Evolutionary conservation across 2,888 invertebrate species (phyloP), one percentile per base, ranked within the genome.

Genomic region (Drosophila basisetae): DNA sequence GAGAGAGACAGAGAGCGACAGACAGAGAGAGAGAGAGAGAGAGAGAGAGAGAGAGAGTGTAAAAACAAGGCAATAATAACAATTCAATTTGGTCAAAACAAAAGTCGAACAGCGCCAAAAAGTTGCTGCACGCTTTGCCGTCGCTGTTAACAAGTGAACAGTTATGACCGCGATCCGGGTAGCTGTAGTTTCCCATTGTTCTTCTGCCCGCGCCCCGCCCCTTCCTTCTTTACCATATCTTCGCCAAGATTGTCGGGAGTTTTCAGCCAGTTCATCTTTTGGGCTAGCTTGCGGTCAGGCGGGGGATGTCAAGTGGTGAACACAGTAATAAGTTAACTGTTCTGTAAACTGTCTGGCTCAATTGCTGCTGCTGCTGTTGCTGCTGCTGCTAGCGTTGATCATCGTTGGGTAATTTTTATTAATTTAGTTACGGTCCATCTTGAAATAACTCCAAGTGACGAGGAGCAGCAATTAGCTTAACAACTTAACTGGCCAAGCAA

Each of bases 291-390:
- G 16, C 1, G 25, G 47, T 7, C 25, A 22, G 13, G 7, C 13
- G 22, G 22, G 22, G 11, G 4, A 4, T 9, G 52, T 69, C 71
- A 76, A 77, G 72, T 77, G 74, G 66, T 54, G 33, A 50, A 13
- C 65, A 62, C 66, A 62, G 73, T 78, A 85, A 81, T 85, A 83
- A 89, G 79, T 80, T 89, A 85, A 85, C 82, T 83, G 73, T 71
- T 66, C 79, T 65, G 76, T 74, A 84, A 86, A 85, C 68, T 84
- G 87, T 77, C 69, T 69, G 70, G 55, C 71, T 76, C 73, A 66
- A 69, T 74, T 68, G 53, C 58, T 60, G 68, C 43, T 41, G 73
- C 16, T 53, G 31, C 1, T 31, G n/a, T 2, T 31, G 13, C 31
- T 6, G 18, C 2, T 52, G 53, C 33, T 59, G 68, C 41, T 41